Evolutionary conservation across 2,797 vertebrate genomes (phyloP).

Genomic region (Meriones psammophilus): DNA sequence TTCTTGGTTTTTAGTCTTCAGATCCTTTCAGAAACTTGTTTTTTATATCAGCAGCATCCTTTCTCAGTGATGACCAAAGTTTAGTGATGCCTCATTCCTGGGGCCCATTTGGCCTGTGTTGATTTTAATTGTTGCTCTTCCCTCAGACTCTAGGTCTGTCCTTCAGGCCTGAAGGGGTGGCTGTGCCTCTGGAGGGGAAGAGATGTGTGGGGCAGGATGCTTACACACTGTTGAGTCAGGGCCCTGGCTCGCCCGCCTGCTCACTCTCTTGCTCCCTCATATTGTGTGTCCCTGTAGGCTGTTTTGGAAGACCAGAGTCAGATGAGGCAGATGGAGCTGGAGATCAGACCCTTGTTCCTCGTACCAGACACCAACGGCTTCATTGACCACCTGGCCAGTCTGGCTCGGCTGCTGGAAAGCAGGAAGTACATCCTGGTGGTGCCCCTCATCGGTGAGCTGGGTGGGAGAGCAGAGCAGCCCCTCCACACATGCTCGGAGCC

Average conservation of each 20-base stretch:
- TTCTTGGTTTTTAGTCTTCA: conserved; percentile 34
- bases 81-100: neutral
- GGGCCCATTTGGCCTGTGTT: neutral
- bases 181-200: conserved; percentile 8
- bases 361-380: conserved; percentile 99
- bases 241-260: neutral
- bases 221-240: conserved; percentile 63
- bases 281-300: conserved; percentile 89
- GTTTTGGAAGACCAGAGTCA: conserved; percentile 95
- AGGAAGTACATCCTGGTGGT: conserved; percentile 97
- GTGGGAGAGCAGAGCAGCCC: conserved; percentile 8
- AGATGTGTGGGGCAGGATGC: conserved; percentile 58
- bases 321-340: conserved; percentile 95
- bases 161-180: neutral
- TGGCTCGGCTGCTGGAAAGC: conserved; percentile 93
- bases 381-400: conserved; percentile 96
- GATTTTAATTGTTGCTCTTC: neutral
- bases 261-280: conserved; percentile 70
- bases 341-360: conserved; percentile 96
- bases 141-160: conserved; percentile 5
- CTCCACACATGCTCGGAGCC: conserved; percentile 45
- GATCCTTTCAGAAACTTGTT: conserved; percentile 43
- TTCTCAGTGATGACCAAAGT: neutral
- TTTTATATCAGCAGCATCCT: conserved; percentile 21
- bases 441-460: conserved; percentile 96